A percentile compares a stretch with the other conserved stretches of the same genome.
Conservation (phyloP, 2,888 invertebrate genomes). For the Polietes domitor region DNA sequence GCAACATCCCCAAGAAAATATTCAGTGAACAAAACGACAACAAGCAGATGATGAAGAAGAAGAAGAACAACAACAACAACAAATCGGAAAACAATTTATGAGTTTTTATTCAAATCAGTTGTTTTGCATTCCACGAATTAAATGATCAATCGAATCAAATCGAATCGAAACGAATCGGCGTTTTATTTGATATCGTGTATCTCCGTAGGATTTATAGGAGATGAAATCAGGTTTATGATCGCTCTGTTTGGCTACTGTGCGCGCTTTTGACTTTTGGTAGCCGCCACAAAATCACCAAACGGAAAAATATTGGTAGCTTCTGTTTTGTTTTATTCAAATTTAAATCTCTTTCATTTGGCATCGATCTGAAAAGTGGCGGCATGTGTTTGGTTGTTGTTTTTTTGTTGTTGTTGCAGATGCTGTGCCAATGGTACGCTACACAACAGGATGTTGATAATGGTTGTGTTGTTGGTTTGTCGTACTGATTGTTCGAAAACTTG, state of each 20-base stretch:
- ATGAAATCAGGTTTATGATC: conserved; percentile 56
- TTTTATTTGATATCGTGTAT: conserved; percentile 50
- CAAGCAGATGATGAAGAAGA: too few relatives aligned
- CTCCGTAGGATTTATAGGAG: conserved; percentile 41
- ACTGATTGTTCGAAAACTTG: too few relatives aligned
- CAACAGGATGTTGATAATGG: neutral
- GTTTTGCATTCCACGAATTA: conserved; percentile 57
- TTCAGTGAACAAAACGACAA: conserved; percentile 7
- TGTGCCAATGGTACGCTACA: conserved; percentile 16
- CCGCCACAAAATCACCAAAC: neutral
- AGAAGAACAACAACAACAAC: neutral
- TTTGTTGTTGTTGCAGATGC: neutral
- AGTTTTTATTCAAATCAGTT: conserved; percentile 42
- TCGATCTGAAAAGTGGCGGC: conserved; percentile 10
- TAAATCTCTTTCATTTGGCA: conserved; percentile 2
- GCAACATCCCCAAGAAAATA: neutral
- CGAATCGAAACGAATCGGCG: conserved; percentile 41
- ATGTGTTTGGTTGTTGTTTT: neutral
- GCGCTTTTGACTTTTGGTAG: neutral
- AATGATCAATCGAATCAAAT: conserved; percentile 51
- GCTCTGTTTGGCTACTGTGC: conserved; percentile 46
- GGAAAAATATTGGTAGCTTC: conserved; percentile 13
- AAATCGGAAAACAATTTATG: conserved; percentile 28
- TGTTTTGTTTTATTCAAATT: conserved; percentile 22
- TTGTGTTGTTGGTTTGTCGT: neutral